Percentiles rank a stretch among this genome's conserved stretches.
Evolutionary conservation across 2,888 invertebrate species (phyloP).

Genomic region (Lepetodrilus schrolli): DNA sequence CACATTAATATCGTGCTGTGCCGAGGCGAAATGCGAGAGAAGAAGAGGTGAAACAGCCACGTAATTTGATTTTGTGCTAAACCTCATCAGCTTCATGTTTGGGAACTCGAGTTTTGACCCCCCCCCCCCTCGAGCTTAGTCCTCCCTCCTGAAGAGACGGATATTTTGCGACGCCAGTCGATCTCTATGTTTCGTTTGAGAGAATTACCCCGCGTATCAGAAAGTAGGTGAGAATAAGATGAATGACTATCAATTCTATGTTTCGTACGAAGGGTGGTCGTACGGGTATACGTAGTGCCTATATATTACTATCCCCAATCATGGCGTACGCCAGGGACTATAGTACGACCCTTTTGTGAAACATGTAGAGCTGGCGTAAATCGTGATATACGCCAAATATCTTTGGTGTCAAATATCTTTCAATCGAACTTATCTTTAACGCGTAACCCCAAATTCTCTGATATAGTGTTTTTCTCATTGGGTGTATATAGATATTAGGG

Average conservation of each 20-base stretch:
- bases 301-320: background rate
- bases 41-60: slow-evolving; percentile 13
- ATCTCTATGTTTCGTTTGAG: background rate
- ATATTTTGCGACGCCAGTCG: slow-evolving; percentile 6
- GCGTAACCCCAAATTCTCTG: too few species aligned
- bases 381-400: too few species aligned
- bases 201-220: background rate
- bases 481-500: too few species aligned
- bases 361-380: too few species aligned
- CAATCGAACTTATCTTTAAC: too few species aligned
- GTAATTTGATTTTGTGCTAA: slow-evolving; percentile 3
- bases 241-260: too few species aligned
- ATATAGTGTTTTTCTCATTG: too few species aligned
- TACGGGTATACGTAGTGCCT: background rate
- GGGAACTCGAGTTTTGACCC: slow-evolving; percentile 8
- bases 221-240: too few species aligned
- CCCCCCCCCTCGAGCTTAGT: background rate
- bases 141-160: background rate
- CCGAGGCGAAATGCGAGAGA: slow-evolving; percentile 21
- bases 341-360: too few species aligned
- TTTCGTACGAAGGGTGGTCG: background rate
- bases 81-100: slow-evolving; percentile 21
- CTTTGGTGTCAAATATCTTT: too few species aligned
- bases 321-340: too few species aligned
- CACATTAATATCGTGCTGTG: slow-evolving; percentile 21